Conservation (phyloP, 2,888 invertebrate species). For the Lydus trimaculatus region DNA sequence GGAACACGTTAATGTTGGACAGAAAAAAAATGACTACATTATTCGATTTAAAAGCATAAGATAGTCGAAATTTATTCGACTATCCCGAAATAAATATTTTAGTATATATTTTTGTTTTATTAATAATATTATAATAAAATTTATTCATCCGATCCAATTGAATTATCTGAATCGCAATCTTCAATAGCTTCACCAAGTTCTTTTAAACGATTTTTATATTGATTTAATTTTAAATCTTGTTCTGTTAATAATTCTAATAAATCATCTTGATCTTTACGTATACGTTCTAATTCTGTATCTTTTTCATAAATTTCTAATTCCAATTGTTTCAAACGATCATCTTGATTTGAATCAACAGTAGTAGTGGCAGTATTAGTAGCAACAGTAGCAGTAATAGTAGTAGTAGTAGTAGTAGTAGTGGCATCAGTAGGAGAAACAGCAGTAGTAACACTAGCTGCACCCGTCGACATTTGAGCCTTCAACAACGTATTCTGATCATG, state of each 20-base stretch:
- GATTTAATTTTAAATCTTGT: constrained; percentile 69
- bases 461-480: constrained; percentile 73
- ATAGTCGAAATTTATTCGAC: not conserved
- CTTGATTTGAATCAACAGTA: not conserved
- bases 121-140: not conserved
- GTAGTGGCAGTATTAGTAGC: constrained; percentile 3
- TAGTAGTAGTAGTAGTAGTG: not conserved
- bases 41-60: not conserved
- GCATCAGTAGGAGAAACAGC: constrained; percentile 18
- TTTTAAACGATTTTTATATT: constrained; percentile 54
- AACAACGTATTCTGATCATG: constrained; percentile 88
- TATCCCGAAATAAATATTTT: not conserved
- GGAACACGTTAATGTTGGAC: too few relatives aligned
- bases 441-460: constrained; percentile 30
- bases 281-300: constrained; percentile 66
- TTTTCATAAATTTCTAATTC: constrained; percentile 56
- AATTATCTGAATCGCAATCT: constrained; percentile 55
- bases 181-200: constrained; percentile 56
- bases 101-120: too few relatives aligned
- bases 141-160: not conserved
- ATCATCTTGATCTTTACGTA: constrained; percentile 93
- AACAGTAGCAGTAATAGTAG: constrained; percentile 14
- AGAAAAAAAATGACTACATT: too few relatives aligned
- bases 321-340: constrained; percentile 43
- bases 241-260: constrained; percentile 87